Evolutionary conservation across 1,140 invertebrate species (phyloP).

Genomic region (Philotrypesis tridentata): DNA sequence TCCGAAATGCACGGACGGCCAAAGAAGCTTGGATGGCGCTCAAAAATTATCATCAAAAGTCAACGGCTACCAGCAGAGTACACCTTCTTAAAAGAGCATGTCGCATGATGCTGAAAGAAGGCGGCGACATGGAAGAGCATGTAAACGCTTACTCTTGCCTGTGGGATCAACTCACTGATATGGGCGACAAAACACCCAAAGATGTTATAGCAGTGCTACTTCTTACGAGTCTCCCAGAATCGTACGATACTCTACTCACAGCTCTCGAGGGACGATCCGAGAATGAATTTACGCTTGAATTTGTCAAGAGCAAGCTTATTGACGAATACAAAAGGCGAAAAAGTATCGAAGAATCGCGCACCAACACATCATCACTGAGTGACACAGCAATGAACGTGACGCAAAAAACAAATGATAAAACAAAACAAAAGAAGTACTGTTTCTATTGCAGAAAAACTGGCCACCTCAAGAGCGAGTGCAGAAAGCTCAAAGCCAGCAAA

Average conservation of each 20-base stretch:
- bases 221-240: conserved; percentile 25
- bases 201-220: neutral
- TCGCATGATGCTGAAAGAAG: neutral
- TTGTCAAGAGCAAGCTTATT: conserved; percentile 46
- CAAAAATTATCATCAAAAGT: conserved; percentile 8
- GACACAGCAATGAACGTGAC: conserved; percentile 27
- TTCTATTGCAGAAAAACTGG: conserved; percentile 44
- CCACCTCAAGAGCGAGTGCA: conserved; percentile 39
- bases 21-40: neutral
- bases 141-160: neutral
- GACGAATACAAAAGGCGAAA: conserved; percentile 45
- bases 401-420: neutral
- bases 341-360: neutral
- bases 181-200: neutral
- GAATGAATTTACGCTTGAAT: conserved; percentile 39
- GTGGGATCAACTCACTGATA: neutral
- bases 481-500: conserved; percentile 12
- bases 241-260: conserved; percentile 37
- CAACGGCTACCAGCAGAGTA: neutral
- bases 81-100: neutral
- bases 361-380: neutral
- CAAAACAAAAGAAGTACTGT: conserved; percentile 2
- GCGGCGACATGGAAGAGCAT: neutral
- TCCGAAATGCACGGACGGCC: conserved; percentile 5
- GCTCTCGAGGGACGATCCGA: conserved; percentile 46